Base-by-base conservation (phyloP, 2,888 invertebrate species). In the Xanthostigma xanthostigma region DNA sequence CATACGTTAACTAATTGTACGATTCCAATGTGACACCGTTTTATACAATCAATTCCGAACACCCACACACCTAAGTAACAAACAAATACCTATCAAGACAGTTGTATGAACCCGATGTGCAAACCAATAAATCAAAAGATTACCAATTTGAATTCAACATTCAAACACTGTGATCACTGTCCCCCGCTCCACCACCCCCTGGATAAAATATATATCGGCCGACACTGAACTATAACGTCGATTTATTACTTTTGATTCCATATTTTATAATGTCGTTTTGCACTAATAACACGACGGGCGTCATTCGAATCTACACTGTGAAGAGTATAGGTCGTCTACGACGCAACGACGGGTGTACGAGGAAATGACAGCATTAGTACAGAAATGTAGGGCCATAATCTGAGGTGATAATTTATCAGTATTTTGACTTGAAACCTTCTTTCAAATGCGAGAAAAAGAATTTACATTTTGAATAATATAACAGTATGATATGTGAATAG, bases 381-480 rank as follows among this genome's bases (percentile, higher is more conserved):
- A 27, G 27, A 27, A 27, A 27, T 27, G 27, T 53, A 51, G 56
- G 54, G 54, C 54, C 51, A 51, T 56, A 56, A 56, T 54, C 57
- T 54, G 51, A 49, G 45, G 48, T 44, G 53, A 57, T 57, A 58
- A 59, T 59, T 59, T 58, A 59, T 59, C 59, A 58, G 58, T 57
- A 58, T 59, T 59, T 59, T 59, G 59, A 58, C 58, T 59, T 51
- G 55, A 52, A 53, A 53, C 49, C 54, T 49, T 53, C 54, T 53
- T 54, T 54, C 49, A 53, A 51, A 55, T 53, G 50, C 53, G 55
- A 46, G 36, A 51, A 51, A 49, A 51, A 47, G 51, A 49, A 51
- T 52, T 46, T 46, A 50, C 48, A 49, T 48, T 49, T 52, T 52
- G 48, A 52, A 52, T 52, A 52, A 51, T 48, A 40, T 47, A 36